These are phyloP conservation scores for Camptogramma bilineatum DNA, from an alignment of 2,888 invertebrate genomes.

Conservation along the genomic window DNA sequence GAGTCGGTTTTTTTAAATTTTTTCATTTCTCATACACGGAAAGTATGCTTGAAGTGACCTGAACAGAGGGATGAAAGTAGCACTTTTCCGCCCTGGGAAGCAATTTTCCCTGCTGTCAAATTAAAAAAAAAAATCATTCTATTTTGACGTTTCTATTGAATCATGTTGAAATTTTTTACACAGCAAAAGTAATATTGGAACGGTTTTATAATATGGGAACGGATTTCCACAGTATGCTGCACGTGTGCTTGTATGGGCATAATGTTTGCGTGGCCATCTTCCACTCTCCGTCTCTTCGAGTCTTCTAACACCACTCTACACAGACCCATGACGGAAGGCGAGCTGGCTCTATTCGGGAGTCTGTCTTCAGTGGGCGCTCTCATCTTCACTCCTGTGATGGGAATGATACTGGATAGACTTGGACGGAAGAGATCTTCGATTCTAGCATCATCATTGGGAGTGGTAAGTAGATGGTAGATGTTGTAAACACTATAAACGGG, in stretches of 20 bases:
- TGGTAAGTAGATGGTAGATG: slow-evolving; percentile 53
- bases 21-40: too few species aligned
- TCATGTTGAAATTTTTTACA: too few species aligned
- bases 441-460: slow-evolving; percentile 49
- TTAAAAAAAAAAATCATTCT: too few species aligned
- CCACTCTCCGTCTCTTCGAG: slow-evolving; percentile 62
- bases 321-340: slow-evolving; percentile 63
- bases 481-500: too few species aligned
- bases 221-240: slow-evolving; percentile 58
- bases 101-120: too few species aligned
- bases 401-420: slow-evolving; percentile 55
- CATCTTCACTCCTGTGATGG: slow-evolving; percentile 58
- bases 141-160: too few species aligned
- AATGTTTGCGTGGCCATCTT: slow-evolving; percentile 69
- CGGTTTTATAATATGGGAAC: too few species aligned
- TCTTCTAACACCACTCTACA: slow-evolving; percentile 64
- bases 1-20: too few species aligned
- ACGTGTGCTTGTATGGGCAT: slow-evolving; percentile 62
- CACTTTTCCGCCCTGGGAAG: too few species aligned
- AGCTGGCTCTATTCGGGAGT: slow-evolving; percentile 63
- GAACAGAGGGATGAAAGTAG: too few species aligned
- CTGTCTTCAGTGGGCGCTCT: slow-evolving; percentile 64
- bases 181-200: too few species aligned
- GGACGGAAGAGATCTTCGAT: slow-evolving; percentile 63
- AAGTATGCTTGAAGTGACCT: too few species aligned